A percentile compares a stretch with the other conserved stretches of the same genome.
Evolutionary conservation across 1,140 invertebrate genomes (phyloP).

Genomic region (Ephestia elutella): DNA sequence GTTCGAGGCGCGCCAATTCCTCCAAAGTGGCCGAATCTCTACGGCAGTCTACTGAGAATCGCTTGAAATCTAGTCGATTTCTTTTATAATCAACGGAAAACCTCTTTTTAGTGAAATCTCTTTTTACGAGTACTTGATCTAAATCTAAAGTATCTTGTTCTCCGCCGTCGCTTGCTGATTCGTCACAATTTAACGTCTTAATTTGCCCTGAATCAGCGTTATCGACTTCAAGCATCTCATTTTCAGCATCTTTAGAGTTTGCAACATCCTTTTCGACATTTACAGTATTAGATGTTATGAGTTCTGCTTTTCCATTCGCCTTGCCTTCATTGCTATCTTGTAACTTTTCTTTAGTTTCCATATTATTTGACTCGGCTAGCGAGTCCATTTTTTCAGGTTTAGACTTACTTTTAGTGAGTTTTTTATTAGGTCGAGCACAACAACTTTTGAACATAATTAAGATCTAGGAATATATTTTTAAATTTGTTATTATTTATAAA

Average conservation of each 20-base stretch:
- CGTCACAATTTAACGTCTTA: slow-evolving; percentile 26
- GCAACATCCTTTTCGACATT: neutral
- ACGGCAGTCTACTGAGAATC: slow-evolving; percentile 59
- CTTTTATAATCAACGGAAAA: slow-evolving; percentile 63
- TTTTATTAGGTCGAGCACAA: slow-evolving; percentile 69
- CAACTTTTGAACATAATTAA: slow-evolving; percentile 75
- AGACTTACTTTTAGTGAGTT: slow-evolving; percentile 64
- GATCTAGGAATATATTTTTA: slow-evolving; percentile 26
- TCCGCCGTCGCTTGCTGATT: slow-evolving; percentile 34
- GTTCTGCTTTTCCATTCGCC: neutral
- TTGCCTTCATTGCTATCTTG: neutral
- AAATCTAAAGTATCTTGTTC: slow-evolving; percentile 42
- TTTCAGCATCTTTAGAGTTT: neutral
- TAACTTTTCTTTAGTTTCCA: slow-evolving; percentile 22
- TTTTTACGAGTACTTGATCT: slow-evolving; percentile 45
- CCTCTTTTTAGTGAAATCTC: slow-evolving; percentile 50
- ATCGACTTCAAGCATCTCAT: neutral
- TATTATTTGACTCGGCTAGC: slow-evolving; percentile 20
- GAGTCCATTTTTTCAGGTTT: slow-evolving; percentile 53
- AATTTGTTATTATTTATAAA: slow-evolving; percentile 23
- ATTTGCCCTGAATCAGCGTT: slow-evolving; percentile 20
- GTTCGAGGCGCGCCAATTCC: slow-evolving; percentile 53
- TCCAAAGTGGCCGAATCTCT: slow-evolving; percentile 55
- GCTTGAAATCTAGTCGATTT: slow-evolving; percentile 54
- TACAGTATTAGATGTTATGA: neutral